A percentile compares a stretch with the other conserved stretches of the same genome.
Evolutionary conservation across 2,888 invertebrate genomes (phyloP).

Genomic region (Melikaiella ostensackeni): DNA sequence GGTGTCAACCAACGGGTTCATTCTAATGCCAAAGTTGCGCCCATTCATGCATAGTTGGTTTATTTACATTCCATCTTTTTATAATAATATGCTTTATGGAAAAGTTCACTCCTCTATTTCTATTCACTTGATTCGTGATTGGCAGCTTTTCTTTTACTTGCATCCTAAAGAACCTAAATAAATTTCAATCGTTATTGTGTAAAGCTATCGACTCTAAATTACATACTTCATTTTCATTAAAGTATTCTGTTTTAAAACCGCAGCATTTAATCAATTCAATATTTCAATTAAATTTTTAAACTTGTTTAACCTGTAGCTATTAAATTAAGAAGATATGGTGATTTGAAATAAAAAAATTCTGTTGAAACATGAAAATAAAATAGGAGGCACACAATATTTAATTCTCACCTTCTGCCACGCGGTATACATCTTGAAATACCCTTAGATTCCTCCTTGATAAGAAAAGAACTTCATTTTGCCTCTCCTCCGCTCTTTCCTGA

Average conservation of each 20-base stretch:
- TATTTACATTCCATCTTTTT: conserved; percentile 13
- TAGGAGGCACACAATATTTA: neutral
- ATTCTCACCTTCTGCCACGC: conserved; percentile 73
- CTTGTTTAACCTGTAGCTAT: no score
- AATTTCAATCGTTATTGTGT: neutral
- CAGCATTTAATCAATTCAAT: neutral
- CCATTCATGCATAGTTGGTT: neutral
- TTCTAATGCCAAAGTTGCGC: conserved; percentile 19
- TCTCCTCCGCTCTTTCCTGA: conserved; percentile 44
- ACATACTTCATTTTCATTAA: neutral
- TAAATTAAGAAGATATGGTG: no score
- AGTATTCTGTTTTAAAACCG: neutral
- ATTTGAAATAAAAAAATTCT: no score
- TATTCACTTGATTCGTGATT: no score
- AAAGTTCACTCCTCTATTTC: conserved; percentile 15
- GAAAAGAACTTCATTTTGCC: conserved; percentile 64
- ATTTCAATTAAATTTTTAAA: neutral
- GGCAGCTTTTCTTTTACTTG: neutral
- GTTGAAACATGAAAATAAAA: neutral
- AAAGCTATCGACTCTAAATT: neutral
- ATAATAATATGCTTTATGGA: neutral
- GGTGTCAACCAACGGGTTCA: conserved; percentile 31
- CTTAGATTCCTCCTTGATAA: conserved; percentile 58
- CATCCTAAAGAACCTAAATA: neutral
- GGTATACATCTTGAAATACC: conserved; percentile 65